Evolutionary conservation across 2,113 vertebrate species (phyloP).

Genomic region (Lota lota): DNA sequence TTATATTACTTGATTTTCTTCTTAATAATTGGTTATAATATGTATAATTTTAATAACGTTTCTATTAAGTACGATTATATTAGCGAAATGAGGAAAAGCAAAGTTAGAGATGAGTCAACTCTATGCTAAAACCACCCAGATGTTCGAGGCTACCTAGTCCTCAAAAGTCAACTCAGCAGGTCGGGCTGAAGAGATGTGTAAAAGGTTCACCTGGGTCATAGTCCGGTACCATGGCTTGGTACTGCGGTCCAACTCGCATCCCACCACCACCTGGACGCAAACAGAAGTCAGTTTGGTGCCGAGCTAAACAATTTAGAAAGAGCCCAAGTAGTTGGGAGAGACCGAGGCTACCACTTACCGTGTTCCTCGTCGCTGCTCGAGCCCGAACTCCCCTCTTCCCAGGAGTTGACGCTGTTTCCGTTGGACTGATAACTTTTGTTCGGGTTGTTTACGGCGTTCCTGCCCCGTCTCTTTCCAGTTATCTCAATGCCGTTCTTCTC

Average conservation of each 20-base stretch:
- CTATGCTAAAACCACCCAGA: too few species aligned
- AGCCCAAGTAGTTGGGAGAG: conserved; percentile 27
- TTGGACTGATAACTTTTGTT: conserved; percentile 86
- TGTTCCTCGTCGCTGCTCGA: conserved; percentile 93
- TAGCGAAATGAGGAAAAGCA: too few species aligned
- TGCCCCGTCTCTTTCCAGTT: conserved; percentile 83
- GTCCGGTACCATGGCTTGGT: conserved; percentile 88
- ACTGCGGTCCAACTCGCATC: conserved; percentile 89
- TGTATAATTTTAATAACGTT: too few species aligned
- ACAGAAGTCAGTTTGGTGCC: conserved; percentile 1
- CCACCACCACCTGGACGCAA: conserved; percentile 80
- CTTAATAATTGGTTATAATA: too few species aligned
- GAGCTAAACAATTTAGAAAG: conserved; percentile 3
- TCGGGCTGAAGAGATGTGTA: too few species aligned
- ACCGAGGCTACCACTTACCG: conserved; percentile 79
- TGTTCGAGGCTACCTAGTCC: too few species aligned
- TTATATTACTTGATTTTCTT: too few species aligned
- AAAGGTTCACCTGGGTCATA: conserved; percentile 81
- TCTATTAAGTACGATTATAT: too few species aligned
- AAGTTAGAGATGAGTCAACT: too few species aligned
- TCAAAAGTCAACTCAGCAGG: too few species aligned
- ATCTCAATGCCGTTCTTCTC: conserved; percentile 82
- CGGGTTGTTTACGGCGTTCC: conserved; percentile 72
- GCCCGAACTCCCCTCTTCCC: conserved; percentile 90
- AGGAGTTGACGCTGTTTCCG: conserved; percentile 83